phyloP scores from a whole-genome alignment of 2,888 invertebrate species.

The Hoplodrina blanda region DNA sequence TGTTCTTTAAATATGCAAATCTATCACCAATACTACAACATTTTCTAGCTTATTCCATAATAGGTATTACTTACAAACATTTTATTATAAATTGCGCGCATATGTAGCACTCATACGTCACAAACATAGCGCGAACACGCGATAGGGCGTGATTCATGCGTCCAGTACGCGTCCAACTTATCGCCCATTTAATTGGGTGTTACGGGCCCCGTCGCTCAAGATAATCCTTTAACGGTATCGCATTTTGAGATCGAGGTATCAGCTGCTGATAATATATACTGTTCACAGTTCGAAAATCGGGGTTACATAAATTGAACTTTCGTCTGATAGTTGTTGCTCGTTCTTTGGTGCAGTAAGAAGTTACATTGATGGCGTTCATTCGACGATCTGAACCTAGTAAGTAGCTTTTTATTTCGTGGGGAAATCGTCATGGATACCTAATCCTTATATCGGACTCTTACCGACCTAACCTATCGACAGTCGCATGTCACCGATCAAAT shows the following conservation, averaged over 20 bases:
- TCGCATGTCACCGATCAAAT: no score
- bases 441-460: no score
- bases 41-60: not conserved
- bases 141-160: constrained; percentile 74
- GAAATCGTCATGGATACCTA: no score
- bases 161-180: constrained; percentile 74
- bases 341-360: not conserved
- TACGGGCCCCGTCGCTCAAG: constrained; percentile 81
- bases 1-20: not conserved
- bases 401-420: no score
- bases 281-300: constrained; percentile 39
- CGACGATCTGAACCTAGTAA: no score
- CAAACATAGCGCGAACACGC: constrained; percentile 53
- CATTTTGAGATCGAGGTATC: constrained; percentile 77
- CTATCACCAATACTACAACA: not conserved
- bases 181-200: constrained; percentile 83
- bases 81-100: constrained; percentile 28
- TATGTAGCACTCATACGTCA: constrained; percentile 62
- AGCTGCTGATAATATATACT: constrained; percentile 75
- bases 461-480: no score
- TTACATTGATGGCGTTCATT: no score
- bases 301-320: constrained; percentile 1
- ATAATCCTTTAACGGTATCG: constrained; percentile 85
- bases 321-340: not conserved
- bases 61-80: constrained; percentile 19